Evolutionary conservation across 2,888 invertebrate genomes (phyloP).

Genomic region (Trachelus stipa): DNA sequence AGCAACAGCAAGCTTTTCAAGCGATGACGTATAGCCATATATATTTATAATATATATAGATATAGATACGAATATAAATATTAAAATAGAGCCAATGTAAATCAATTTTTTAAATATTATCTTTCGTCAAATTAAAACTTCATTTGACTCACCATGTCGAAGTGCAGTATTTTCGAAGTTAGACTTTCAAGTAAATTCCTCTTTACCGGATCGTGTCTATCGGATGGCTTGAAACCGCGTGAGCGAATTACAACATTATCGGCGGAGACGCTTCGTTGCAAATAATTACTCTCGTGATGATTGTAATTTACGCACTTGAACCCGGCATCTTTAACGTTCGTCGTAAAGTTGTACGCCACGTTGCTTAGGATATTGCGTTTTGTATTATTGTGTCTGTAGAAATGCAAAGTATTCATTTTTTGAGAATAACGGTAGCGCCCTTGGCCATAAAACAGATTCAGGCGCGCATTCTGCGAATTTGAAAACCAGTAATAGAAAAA

Average conservation of each 20-base stretch:
- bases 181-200: constrained; percentile 83
- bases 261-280: constrained; percentile 59
- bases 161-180: constrained; percentile 85
- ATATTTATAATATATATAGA: not conserved
- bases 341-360: constrained; percentile 41
- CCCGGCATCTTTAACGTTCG: constrained; percentile 49
- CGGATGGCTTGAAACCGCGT: constrained; percentile 87
- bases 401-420: constrained; percentile 24
- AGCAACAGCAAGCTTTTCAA: not conserved
- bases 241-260: constrained; percentile 64
- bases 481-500: not conserved
- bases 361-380: constrained; percentile 46
- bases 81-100: not conserved
- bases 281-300: constrained; percentile 38
- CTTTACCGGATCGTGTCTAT: constrained; percentile 85
- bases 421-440: not conserved
- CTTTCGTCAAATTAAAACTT: not conserved
- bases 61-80: not conserved
- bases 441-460: constrained; percentile 11
- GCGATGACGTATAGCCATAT: not conserved
- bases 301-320: constrained; percentile 38
- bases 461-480: constrained; percentile 19
- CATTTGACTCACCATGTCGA: constrained; percentile 79
- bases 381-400: constrained; percentile 42
- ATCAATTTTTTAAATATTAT: not conserved